A percentile compares a stretch with the other conserved stretches of the same genome.
Conservation (phyloP, 2,797 vertebrate species). For the Danionella dracula region DNA sequence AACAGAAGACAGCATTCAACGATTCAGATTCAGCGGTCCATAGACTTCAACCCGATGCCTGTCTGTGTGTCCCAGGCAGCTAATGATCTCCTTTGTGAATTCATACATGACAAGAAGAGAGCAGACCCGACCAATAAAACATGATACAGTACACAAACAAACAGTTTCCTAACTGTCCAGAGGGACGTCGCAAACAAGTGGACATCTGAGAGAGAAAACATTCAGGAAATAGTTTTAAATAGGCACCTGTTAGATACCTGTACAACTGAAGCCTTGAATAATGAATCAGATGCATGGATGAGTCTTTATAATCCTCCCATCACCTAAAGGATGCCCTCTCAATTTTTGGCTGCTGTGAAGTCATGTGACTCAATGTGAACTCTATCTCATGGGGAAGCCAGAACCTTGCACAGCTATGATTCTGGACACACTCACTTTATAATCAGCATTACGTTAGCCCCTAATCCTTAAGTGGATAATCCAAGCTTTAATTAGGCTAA, state of each 20-base stretch:
- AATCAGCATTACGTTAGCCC: constrained; percentile 61
- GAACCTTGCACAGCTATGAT: constrained; percentile 37
- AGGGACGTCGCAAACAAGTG: not conserved
- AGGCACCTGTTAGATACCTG: not conserved
- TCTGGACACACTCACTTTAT: constrained; percentile 45
- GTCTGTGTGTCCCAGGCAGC: constrained; percentile 18
- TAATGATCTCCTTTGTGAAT: constrained; percentile 66
- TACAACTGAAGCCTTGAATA: not conserved
- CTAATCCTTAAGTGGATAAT: constrained; percentile 63
- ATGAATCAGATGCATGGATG: constrained; percentile 12
- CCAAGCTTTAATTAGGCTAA: constrained; percentile 68
- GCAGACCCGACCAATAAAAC: constrained; percentile 37
- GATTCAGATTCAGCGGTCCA: constrained; percentile 13
- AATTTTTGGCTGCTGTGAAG: constrained; percentile 16
- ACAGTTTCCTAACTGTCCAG: not conserved
- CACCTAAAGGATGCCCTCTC: constrained; percentile 1
- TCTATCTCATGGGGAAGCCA: constrained; percentile 39
- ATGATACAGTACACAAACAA: constrained; percentile 9
- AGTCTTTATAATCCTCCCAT: constrained; percentile 19
- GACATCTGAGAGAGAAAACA: not conserved
- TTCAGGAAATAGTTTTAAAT: not conserved
- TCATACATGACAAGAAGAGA: constrained; percentile 51
- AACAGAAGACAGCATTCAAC: not conserved
- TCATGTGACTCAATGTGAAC: constrained; percentile 14
- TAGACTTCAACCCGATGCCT: constrained; percentile 2